Conservation (phyloP, 2,888 invertebrate genomes). For the Clunio marinus region DNA sequence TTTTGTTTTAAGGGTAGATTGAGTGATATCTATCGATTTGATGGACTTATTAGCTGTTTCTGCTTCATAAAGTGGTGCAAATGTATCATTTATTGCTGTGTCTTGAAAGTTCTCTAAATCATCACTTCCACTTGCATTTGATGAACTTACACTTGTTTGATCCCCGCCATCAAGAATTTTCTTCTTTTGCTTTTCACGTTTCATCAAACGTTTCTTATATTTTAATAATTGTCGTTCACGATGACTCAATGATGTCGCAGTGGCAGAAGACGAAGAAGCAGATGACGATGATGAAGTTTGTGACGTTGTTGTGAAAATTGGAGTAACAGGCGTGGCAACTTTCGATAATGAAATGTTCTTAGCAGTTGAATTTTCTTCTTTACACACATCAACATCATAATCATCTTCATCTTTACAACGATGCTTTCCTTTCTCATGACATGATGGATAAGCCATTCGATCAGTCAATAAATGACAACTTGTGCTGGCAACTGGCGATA, state of each 20-base stretch:
- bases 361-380: conserved; percentile 40
- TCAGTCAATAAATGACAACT: conserved; percentile 21
- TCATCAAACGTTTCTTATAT: conserved; percentile 51
- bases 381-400: conserved; percentile 52
- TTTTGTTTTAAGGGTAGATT: conserved; percentile 18
- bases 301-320: no score
- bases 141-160: conserved; percentile 37
- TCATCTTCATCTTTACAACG: conserved; percentile 72
- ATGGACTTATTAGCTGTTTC: not conserved
- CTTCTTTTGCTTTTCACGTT: conserved; percentile 51
- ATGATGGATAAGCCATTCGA: conserved; percentile 44
- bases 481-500: conserved; percentile 8
- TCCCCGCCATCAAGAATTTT: conserved; percentile 40
- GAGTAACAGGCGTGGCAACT: conserved; percentile 40
- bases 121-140: conserved; percentile 12
- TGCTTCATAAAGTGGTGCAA: conserved; percentile 32
- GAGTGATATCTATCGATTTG: conserved; percentile 3
- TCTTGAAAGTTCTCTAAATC: not conserved
- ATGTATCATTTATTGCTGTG: conserved; percentile 6
- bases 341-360: conserved; percentile 40
- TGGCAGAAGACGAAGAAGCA: no score
- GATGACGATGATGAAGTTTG: no score
- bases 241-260: no score
- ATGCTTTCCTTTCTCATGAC: conserved; percentile 71
- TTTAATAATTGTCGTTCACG: conserved; percentile 50